These are phyloP conservation scores for Vanacampus margaritifer DNA, from an alignment of 2,113 vertebrate species.

Conservation along the genomic window DNA sequence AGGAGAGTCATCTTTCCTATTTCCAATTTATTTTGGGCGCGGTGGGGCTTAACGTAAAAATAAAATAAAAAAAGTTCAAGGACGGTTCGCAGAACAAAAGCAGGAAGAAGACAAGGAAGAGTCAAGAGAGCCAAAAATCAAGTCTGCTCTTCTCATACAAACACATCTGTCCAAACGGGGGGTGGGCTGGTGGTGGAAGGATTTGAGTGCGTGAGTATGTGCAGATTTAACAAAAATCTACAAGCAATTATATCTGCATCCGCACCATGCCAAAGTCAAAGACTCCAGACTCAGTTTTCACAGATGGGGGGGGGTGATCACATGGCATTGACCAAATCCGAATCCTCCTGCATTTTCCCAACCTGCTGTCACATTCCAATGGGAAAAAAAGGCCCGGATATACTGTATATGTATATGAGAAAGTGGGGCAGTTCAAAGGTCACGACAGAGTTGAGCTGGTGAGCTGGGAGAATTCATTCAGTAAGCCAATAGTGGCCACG, in stretches of 20 bases:
- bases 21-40: background rate
- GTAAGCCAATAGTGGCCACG: background rate
- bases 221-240: background rate
- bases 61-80: constrained; percentile 35
- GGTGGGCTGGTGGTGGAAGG: background rate
- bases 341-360: constrained; percentile 61
- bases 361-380: constrained; percentile 64
- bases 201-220: background rate
- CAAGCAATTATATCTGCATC: constrained; percentile 7
- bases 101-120: constrained; percentile 48
- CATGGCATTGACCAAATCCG: constrained; percentile 48
- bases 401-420: constrained; percentile 25
- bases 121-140: constrained; percentile 3
- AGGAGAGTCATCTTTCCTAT: background rate
- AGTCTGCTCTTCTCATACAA: background rate
- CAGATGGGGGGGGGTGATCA: constrained; percentile 54
- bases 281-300: constrained; percentile 28
- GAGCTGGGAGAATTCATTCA: constrained; percentile 23
- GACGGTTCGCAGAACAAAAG: constrained; percentile 48
- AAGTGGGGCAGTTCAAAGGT: constrained; percentile 62
- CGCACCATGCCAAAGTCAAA: constrained; percentile 16
- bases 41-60: background rate
- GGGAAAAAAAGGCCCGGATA: constrained; percentile 22
- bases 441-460: constrained; percentile 25
- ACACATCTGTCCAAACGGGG: background rate